Conservation (phyloP, 2,797 vertebrate genomes). For the Clarias laeviceps region DNA sequence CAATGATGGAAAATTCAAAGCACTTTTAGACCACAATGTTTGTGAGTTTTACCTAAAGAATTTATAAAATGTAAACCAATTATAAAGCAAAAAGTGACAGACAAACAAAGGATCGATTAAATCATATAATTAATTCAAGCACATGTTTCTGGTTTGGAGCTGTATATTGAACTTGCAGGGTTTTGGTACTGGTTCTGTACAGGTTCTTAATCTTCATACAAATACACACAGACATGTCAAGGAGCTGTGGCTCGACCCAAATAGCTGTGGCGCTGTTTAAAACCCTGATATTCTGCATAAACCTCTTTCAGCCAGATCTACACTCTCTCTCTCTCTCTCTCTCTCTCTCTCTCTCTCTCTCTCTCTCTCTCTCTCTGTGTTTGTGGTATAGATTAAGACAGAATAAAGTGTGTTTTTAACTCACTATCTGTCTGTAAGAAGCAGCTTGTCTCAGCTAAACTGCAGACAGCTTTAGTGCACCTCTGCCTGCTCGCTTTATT, state of each 20-base stretch:
- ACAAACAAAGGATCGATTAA: no score
- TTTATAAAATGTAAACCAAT: no score
- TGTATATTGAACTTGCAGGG: neutral
- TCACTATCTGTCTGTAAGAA: neutral
- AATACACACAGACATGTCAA: neutral
- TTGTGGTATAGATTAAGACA: neutral
- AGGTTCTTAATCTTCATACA: neutral
- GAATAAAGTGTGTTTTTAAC: neutral
- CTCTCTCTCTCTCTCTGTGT: constrained; percentile 7
- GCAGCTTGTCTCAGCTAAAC: constrained; percentile 16
- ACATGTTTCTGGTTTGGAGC: neutral
- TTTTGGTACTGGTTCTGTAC: neutral
- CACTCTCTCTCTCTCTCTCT: neutral
- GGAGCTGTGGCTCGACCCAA: neutral
- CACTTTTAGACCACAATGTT: no score
- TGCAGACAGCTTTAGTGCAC: neutral
- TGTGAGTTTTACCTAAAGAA: no score
- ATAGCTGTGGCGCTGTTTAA: neutral
- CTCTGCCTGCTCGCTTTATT: neutral
- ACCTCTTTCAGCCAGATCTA: neutral
- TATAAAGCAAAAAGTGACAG: no score
- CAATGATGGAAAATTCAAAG: no score
- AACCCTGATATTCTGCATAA: neutral
- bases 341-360: neutral
- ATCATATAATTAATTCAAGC: no score